Conservation (phyloP, 92 coral and sea anemone species). For the Actinernus sp. region DNA sequence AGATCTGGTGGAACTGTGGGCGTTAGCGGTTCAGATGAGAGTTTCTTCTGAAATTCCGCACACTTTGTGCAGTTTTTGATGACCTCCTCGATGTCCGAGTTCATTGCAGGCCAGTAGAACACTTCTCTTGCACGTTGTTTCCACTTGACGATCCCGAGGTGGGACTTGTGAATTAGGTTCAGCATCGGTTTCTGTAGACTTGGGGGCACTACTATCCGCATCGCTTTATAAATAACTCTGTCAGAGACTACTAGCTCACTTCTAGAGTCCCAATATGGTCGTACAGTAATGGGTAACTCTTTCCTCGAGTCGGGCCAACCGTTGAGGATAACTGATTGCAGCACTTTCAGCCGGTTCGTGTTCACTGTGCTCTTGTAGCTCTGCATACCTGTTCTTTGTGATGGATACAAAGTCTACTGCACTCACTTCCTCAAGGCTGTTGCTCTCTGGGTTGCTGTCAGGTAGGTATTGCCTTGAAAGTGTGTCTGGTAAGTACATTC, state of each 20-base stretch:
- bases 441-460: constrained; percentile 14
- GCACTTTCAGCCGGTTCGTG: constrained; percentile 28
- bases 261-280: constrained; percentile 46
- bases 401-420: too few species aligned
- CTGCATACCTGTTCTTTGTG: constrained; percentile 32
- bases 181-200: constrained; percentile 44
- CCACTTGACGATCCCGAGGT: constrained; percentile 31
- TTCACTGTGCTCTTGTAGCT: constrained; percentile 38
- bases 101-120: too few species aligned
- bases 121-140: constrained; percentile 36
- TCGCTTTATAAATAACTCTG: constrained; percentile 47
- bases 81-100: too few species aligned
- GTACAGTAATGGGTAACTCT: not conserved
- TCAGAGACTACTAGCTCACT: constrained; percentile 49
- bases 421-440: too few species aligned
- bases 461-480: constrained; percentile 25
- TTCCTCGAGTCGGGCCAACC: constrained; percentile 40
- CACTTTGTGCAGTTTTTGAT: constrained; percentile 37
- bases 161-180: constrained; percentile 39
- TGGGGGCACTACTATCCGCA: constrained; percentile 39
- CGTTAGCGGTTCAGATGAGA: constrained; percentile 17
- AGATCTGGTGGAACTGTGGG: constrained; percentile 18
- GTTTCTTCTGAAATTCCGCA: constrained; percentile 22
- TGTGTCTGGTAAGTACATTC: constrained; percentile 29
- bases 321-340: constrained; percentile 23